Evolutionary conservation across 2,888 invertebrate genomes (phyloP).

Genomic region (Caenorhabditis parvicauda): DNA sequence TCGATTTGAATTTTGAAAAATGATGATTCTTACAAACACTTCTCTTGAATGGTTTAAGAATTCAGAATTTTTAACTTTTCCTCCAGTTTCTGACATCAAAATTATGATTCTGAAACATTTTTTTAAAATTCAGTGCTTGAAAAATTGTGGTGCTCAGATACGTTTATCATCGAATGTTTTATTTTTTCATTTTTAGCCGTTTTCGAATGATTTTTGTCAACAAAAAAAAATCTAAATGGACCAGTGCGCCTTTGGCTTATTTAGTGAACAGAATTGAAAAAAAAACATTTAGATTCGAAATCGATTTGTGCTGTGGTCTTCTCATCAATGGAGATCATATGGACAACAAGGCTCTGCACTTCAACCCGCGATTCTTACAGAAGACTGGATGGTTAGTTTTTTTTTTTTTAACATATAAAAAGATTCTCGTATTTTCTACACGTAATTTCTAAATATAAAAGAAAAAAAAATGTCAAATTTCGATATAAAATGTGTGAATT

Average conservation of each 20-base stretch:
- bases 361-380: conserved; percentile 38
- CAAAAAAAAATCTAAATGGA: no score
- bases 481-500: neutral
- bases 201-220: neutral
- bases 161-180: no score
- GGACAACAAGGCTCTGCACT: conserved; percentile 50
- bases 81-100: neutral
- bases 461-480: neutral
- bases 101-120: neutral
- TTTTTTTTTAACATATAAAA: neutral
- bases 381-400: conserved; percentile 24
- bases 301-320: conserved; percentile 58
- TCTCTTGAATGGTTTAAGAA: no score
- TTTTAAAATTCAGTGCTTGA: neutral
- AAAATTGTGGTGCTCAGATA: no score
- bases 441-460: neutral
- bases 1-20: neutral
- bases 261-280: neutral
- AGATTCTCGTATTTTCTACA: neutral
- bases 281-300: conserved; percentile 35
- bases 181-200: neutral
- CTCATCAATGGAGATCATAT: conserved; percentile 55
- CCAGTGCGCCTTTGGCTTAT: neutral
- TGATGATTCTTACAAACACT: neutral
- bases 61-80: neutral